These are phyloP conservation scores for Aradus depressus DNA, from an alignment of 2,888 invertebrate species.

Conservation along the genomic window DNA sequence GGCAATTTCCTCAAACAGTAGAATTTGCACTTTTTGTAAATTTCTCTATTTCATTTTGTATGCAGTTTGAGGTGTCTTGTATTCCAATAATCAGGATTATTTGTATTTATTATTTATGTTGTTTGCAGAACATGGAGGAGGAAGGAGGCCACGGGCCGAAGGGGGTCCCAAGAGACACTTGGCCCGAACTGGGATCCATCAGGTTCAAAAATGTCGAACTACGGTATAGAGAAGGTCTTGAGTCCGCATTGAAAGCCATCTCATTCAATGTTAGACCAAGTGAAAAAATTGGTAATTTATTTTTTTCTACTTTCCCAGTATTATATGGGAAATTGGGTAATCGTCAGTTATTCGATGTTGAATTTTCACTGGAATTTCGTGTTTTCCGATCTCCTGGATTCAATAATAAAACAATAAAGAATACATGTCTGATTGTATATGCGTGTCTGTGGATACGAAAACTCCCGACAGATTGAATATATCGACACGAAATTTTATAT, in stretches of 20 bases:
- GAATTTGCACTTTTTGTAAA: not conserved
- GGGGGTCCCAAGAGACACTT: slow-evolving; percentile 34
- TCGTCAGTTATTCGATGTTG: too few relatives aligned
- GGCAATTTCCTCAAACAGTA: too few relatives aligned
- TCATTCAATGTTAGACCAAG: slow-evolving; percentile 43
- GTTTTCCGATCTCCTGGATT: too few relatives aligned
- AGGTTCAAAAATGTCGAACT: slow-evolving; percentile 42
- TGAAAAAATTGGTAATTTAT: slow-evolving; percentile 46
- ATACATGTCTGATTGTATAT: too few relatives aligned
- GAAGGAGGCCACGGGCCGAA: slow-evolving; percentile 25
- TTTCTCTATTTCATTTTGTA: not conserved
- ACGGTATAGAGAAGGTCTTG: slow-evolving; percentile 39
- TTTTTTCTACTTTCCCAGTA: too few relatives aligned
- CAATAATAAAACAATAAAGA: too few relatives aligned
- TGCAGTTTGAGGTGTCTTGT: not conserved
- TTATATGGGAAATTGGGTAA: not conserved
- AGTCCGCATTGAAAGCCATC: slow-evolving; percentile 43
- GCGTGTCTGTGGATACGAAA: too few relatives aligned
- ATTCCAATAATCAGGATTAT: not conserved
- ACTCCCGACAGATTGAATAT: too few relatives aligned
- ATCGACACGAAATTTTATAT: too few relatives aligned
- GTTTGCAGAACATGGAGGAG: slow-evolving; percentile 19
- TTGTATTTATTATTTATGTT: not conserved
- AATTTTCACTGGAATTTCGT: too few relatives aligned
- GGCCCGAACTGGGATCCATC: slow-evolving; percentile 43